phyloP scores from a whole-genome alignment of 1,140 invertebrate species.

The Drosophila sp. region DNA sequence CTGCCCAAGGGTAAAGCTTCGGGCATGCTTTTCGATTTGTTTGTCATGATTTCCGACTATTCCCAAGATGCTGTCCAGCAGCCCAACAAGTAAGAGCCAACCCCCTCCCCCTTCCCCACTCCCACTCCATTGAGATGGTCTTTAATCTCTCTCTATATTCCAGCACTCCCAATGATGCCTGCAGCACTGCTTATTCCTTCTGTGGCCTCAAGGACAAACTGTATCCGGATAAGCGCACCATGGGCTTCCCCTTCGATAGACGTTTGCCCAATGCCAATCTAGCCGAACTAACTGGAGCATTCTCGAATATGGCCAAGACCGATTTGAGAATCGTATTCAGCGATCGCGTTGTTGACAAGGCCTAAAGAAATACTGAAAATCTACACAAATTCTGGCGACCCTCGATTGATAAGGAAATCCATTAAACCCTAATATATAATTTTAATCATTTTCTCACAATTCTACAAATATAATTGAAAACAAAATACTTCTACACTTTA shows the following conservation, averaged over 20 bases:
- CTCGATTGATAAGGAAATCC: background rate
- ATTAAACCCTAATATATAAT: background rate
- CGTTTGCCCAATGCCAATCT: conserved; percentile 85
- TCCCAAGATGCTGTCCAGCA: conserved; percentile 85
- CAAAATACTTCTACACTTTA: no score
- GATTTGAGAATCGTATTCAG: conserved; percentile 84
- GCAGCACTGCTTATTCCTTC: conserved; percentile 87
- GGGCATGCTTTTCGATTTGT: conserved; percentile 83
- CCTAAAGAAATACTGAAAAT: background rate
- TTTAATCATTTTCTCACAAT: no score
- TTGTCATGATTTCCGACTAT: conserved; percentile 84
- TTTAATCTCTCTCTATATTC: background rate
- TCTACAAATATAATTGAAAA: no score
- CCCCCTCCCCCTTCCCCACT: background rate
- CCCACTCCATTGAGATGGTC: background rate
- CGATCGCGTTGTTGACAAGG: conserved; percentile 56
- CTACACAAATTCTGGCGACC: background rate
- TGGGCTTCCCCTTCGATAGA: conserved; percentile 90
- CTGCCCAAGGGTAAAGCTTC: conserved; percentile 83
- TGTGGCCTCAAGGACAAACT: conserved; percentile 87
- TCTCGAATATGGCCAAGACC: conserved; percentile 85
- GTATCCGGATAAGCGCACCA: conserved; percentile 87
- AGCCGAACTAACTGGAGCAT: conserved; percentile 84
- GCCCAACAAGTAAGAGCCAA: conserved; percentile 74
- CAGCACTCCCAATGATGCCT: conserved; percentile 75